A percentile compares a stretch with the other conserved stretches of the same genome.
These are phyloP conservation scores for Chymomyza fuscimana DNA, from an alignment of 2,888 invertebrate genomes.

Conservation along the genomic window DNA sequence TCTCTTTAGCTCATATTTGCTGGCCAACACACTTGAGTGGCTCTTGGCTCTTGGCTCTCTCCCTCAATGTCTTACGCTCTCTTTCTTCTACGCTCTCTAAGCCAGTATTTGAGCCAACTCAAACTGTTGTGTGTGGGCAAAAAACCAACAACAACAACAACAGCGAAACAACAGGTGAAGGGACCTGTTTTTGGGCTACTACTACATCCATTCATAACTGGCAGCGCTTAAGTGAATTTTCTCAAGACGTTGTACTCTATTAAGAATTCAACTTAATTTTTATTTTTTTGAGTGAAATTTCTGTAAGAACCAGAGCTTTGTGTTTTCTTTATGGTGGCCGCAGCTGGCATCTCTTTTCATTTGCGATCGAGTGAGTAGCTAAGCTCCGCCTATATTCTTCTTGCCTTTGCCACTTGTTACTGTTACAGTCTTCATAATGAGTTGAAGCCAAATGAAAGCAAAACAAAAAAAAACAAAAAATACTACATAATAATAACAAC, in stretches of 20 bases:
- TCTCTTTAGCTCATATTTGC: background rate
- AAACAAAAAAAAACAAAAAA: background rate
- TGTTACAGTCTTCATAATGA: background rate
- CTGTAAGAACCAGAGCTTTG: background rate
- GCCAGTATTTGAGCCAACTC: constrained; percentile 16
- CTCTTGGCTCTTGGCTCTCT: background rate
- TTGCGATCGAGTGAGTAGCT: constrained; percentile 11
- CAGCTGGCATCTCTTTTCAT: background rate
- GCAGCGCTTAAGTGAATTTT: constrained; percentile 9
- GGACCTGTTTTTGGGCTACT: constrained; percentile 23
- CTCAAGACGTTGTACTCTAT: constrained; percentile 10
- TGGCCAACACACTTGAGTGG: background rate
- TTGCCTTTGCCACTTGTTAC: background rate
- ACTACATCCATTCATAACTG: constrained; percentile 38
- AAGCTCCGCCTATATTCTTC: constrained; percentile 24
- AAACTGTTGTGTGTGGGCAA: constrained; percentile 1
- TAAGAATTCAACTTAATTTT: background rate
- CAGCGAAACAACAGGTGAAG: constrained; percentile 1
- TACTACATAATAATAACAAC: background rate
- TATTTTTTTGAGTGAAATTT: constrained; percentile 14
- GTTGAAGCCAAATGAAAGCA: background rate
- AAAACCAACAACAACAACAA: background rate
- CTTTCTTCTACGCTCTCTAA: background rate
- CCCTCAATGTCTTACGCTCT: background rate
- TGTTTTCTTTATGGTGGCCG: background rate